Evolutionary conservation across 2,888 invertebrate species (phyloP), one percentile per base, ranked within the genome.

Genomic region (Hirtodrosophila alboralis): DNA sequence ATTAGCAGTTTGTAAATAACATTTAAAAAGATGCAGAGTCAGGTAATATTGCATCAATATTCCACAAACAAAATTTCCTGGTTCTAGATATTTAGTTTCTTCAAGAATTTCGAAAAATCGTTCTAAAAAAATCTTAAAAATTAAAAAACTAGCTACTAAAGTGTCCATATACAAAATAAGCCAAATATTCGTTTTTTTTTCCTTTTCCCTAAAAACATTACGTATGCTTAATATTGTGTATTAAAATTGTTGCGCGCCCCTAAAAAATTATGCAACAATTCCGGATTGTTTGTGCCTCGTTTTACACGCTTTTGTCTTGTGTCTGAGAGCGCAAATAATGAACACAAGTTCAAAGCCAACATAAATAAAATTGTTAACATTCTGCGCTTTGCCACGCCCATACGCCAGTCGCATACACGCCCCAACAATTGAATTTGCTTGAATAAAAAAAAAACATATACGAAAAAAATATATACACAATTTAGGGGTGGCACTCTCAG

Each of bases 361-460:
- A 85, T 72, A 83, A 83, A 83, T 83, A 85, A 83, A 83, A 85
- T 85, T 83, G 86, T 83, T 85, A 85, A 71, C 80, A 83, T 83
- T 84, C 69, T 72, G 38, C 44, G 65, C 61, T 47, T 33, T 48
- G 71, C 54, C 52, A 61, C 57, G 61, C 75, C 68, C 64, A 63
- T 43, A 40, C 43, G 23, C 33, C 38, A 14, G 33, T 31, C 33
- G 31, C 58, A 58, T 56, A 40, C 70, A 70, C 81, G 78, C 84
- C 78, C 80, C 53, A 73, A 63, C 79, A 79, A 79, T 79, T 84
- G 79, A 84, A 81, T 79, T 79, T 84, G 43, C 53, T 41, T 37
- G 33, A 52, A 49, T 54, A 45, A 63, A 41, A 45, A 57, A 34
- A 49, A 41, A 54, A 3, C 18, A 1, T n/a, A n/a, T n/a, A 31